These are phyloP conservation scores for Corythoichthys intestinalis DNA, from an alignment of 2,113 vertebrate species.

Conservation along the genomic window DNA sequence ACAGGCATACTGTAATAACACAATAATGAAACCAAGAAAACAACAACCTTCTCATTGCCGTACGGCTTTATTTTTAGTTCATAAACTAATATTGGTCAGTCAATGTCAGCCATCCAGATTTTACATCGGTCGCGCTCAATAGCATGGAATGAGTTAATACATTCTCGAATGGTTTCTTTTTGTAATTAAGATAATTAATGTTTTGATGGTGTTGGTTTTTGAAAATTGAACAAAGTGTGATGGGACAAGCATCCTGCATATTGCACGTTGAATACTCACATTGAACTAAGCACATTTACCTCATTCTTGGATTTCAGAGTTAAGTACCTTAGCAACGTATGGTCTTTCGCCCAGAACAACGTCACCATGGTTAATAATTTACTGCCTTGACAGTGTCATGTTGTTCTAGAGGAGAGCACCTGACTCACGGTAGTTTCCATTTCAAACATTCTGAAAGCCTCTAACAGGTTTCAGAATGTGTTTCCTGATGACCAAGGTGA, in stretches of 20 bases:
- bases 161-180: neutral
- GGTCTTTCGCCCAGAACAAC: neutral
- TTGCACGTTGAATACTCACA: neutral
- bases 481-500: neutral
- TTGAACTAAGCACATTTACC: neutral
- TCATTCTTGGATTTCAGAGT: neutral
- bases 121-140: no score
- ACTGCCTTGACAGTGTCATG: slow-evolving; percentile 15
- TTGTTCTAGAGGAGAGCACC: slow-evolving; percentile 25
- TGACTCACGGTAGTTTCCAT: slow-evolving; percentile 4
- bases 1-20: no score
- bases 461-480: neutral
- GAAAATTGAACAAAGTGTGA: neutral
- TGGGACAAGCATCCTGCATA: neutral
- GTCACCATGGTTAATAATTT: slow-evolving; percentile 51
- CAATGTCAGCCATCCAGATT: no score
- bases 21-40: no score
- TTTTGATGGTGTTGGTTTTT: neutral
- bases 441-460: neutral
- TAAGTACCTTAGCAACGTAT: neutral
- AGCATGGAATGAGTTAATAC: neutral
- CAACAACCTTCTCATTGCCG: no score
- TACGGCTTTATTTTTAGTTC: no score
- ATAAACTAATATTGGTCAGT: no score
- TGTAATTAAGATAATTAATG: neutral